Base-by-base conservation (phyloP, 2,888 invertebrate genomes). In the Andrena minutula region DNA sequence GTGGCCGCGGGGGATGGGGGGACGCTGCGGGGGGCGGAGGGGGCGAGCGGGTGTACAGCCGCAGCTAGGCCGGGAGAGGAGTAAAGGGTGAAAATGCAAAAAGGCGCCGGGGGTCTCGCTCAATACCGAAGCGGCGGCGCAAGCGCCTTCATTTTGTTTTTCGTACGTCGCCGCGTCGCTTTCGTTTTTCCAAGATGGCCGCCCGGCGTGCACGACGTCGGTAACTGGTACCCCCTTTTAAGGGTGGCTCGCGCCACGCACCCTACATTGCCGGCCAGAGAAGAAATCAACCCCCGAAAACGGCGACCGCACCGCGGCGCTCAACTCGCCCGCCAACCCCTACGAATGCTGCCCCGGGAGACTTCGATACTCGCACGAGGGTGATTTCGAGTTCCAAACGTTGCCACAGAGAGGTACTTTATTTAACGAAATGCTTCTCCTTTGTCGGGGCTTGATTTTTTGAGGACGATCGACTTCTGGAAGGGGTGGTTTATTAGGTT, bases 121-220 rank as follows among this genome's bases (percentile, higher is more conserved):
- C 94, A 93, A 94, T 94, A 94, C 93, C 89, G 89, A 87, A 85
- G 89, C 87, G 84, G 91, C 91, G 92, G 94, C 94, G 94, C 94
- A 94, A 93, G 94, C 94, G 94, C 94, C 93, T 94, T 93, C 93
- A 93, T 94, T 94, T 94, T 93, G 93, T 94, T 94, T 93, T 94
- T 94, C 93, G 90, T 92, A 90, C 91, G 85, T 88, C 86, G 88
- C 87, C 86, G 87, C 89, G 89, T 89, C 87, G 91, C 89, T 90
- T 91, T 92, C 89, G 88, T 92, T 93, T 93, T 93, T 93, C 90
- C 91, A 93, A 93, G 91, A 92, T 93, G 93, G 93, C 93, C 87
- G 68, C 75, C 64, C 84, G 49, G 53, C 60, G 77, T 60, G 72
- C 61, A 63, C 60, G 77, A 78, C 77, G 87, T 87, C 87, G 87